Conservation (phyloP, 2,888 invertebrate species). For the Calameuta filiformis region DNA sequence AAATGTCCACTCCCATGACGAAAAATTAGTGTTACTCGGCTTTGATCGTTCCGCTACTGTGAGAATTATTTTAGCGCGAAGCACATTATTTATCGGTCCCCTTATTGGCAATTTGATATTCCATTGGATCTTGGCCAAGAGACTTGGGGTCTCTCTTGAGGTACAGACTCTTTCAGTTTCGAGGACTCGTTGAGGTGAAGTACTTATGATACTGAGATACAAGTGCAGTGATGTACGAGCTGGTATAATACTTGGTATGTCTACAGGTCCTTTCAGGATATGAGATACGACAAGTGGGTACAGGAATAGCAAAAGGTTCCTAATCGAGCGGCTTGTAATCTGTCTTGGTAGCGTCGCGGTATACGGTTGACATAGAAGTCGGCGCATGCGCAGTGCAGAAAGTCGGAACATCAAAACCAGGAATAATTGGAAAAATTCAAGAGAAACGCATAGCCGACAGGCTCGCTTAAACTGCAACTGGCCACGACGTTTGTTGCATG, state of each 20-base stretch:
- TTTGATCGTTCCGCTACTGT: constrained; percentile 39
- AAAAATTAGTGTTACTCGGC: constrained; percentile 22
- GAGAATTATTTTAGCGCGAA: constrained; percentile 52
- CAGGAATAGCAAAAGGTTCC: background rate
- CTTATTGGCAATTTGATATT: constrained; percentile 54
- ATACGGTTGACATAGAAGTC: background rate
- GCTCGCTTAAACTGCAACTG: constrained; percentile 21
- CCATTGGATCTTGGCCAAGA: constrained; percentile 45
- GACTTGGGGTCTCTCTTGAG: background rate
- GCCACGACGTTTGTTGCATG: constrained; percentile 11
- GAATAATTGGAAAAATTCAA: constrained; percentile 1
- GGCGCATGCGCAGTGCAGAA: background rate
- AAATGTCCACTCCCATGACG: background rate
- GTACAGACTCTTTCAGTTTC: background rate
- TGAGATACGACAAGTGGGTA: background rate
- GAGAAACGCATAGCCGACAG: constrained; percentile 1
- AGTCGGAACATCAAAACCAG: background rate
- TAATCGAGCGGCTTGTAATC: background rate
- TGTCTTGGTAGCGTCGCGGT: background rate
- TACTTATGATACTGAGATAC: background rate
- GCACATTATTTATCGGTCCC: constrained; percentile 51
- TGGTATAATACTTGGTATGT: background rate
- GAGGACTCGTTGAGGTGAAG: background rate
- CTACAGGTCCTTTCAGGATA: background rate
- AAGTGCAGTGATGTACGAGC: background rate